phyloP scores from a whole-genome alignment of 2,113 vertebrate genomes.

The Actinemys pallida region DNA sequence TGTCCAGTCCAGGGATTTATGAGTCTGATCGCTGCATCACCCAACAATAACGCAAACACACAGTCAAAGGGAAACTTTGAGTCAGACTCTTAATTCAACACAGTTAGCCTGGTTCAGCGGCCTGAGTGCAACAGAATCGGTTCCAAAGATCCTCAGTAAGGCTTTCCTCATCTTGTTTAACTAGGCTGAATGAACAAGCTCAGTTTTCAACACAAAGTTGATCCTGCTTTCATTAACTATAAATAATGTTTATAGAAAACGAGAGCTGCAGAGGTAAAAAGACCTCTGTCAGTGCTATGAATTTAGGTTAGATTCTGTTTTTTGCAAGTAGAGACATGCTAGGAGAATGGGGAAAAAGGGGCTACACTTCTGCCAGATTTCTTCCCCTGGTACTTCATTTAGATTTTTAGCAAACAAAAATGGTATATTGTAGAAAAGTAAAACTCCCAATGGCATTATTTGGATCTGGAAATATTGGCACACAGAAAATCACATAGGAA shows the following conservation, averaged over 20 bases:
- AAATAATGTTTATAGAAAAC: slow-evolving; percentile 58
- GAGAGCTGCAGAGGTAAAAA: slow-evolving; percentile 26
- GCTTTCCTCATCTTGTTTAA: slow-evolving; percentile 25
- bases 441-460: neutral
- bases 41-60: neutral
- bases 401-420: neutral
- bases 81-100: neutral
- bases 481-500: neutral
- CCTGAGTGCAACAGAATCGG: neutral
- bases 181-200: slow-evolving; percentile 38
- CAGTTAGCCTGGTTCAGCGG: neutral
- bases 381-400: neutral
- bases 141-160: slow-evolving; percentile 18
- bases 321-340: neutral
- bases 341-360: fast-evolving
- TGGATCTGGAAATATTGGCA: neutral
- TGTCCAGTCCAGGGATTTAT: neutral
- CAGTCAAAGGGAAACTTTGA: neutral
- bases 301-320: neutral
- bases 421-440: neutral
- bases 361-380: neutral
- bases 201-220: slow-evolving; percentile 55
- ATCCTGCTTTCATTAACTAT: slow-evolving; percentile 63
- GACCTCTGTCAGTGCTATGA: neutral
- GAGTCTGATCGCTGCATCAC: neutral